A percentile compares a stretch with the other conserved stretches of the same genome.
Conservation (phyloP, 2,888 invertebrate genomes). For the Microplitis deprimator region DNA sequence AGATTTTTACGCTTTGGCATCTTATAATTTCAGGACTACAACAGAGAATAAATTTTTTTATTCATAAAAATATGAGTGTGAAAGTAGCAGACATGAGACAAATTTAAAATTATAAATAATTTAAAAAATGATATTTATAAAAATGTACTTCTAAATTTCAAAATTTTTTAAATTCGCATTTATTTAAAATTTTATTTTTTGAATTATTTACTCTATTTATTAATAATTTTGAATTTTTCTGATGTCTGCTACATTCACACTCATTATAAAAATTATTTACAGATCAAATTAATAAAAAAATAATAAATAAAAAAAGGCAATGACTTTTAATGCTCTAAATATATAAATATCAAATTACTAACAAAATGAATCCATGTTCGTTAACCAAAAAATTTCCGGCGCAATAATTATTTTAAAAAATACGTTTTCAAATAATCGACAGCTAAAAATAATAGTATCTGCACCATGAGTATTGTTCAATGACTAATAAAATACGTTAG, state of each 20-base stretch:
- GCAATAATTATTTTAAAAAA: not conserved
- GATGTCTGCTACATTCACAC: too few species aligned
- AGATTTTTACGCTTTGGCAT: constrained; percentile 46
- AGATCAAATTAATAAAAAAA: too few species aligned
- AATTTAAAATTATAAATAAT: too few species aligned
- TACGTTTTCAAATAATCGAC: not conserved
- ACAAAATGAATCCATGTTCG: not conserved
- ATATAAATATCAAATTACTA: not conserved
- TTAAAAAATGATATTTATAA: too few species aligned
- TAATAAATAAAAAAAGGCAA: not conserved
- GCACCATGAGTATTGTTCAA: not conserved
- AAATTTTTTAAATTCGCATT: too few species aligned
- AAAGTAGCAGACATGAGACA: too few species aligned
- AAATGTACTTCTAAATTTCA: too few species aligned
- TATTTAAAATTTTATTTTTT: too few species aligned
- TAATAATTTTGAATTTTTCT: too few species aligned
- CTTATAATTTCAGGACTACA: not conserved
- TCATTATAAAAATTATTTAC: too few species aligned
- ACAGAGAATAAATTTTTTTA: not conserved
- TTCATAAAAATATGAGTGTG: too few species aligned
- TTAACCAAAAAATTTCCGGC: not conserved
- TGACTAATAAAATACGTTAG: not conserved
- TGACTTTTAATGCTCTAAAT: not conserved
- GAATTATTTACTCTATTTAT: too few species aligned
- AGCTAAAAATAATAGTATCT: not conserved